Percentiles rank a stretch among this genome's conserved stretches.
phyloP scores from a whole-genome alignment of 1,140 invertebrate genomes.

The Eueides isabella region DNA sequence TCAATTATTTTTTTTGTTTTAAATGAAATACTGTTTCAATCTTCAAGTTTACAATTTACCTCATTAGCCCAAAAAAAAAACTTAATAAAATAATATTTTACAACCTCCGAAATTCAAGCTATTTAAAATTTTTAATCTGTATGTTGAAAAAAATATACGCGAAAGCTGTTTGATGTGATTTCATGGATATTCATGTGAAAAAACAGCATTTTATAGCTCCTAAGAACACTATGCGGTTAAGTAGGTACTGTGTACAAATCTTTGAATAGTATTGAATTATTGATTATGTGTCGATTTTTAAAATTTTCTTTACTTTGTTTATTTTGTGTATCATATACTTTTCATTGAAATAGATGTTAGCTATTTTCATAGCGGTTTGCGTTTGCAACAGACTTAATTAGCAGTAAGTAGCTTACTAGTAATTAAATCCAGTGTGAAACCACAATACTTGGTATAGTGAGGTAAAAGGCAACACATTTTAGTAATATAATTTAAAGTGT shows the following conservation, averaged over 20 bases:
- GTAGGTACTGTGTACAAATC: constrained; percentile 14
- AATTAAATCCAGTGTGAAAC: neutral
- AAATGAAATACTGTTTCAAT: no score
- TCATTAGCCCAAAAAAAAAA: neutral
- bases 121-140: neutral
- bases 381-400: constrained; percentile 4
- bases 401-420: constrained; percentile 9
- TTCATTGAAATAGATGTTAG: no score
- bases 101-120: neutral
- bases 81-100: neutral
- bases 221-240: neutral
- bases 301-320: neutral
- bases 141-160: constrained; percentile 14
- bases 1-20: no score
- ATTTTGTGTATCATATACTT: no score
- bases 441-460: neutral
- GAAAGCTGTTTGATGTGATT: constrained; percentile 18
- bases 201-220: constrained; percentile 19
- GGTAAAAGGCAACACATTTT: neutral
- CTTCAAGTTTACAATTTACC: neutral
- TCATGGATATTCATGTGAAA: constrained; percentile 20
- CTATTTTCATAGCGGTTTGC: neutral
- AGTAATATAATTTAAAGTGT: neutral
- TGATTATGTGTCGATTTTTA: no score
- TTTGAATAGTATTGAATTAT: neutral